phyloP scores from a whole-genome alignment of 2,113 vertebrate genomes.

The Upupa epops region DNA sequence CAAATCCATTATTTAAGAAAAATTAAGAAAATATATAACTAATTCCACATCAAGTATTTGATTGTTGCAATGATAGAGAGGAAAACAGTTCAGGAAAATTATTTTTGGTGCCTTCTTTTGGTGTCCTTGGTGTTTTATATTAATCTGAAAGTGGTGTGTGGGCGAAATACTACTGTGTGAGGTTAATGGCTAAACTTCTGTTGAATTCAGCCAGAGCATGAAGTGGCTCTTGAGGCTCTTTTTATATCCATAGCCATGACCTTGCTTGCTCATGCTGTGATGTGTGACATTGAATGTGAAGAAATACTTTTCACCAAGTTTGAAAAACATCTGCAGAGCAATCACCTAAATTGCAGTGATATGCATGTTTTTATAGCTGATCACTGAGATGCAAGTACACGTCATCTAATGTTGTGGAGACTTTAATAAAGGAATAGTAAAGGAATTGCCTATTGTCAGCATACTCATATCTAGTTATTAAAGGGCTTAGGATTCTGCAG shows the following conservation, averaged over 20 bases:
- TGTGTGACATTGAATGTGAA: neutral
- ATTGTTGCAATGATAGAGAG: neutral
- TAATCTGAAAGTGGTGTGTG: neutral
- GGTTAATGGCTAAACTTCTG: neutral
- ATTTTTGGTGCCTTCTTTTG: neutral
- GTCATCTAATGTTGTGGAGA: neutral
- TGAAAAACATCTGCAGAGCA: neutral
- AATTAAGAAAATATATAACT: neutral
- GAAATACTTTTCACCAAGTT: neutral
- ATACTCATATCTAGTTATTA: neutral
- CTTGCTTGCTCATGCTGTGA: neutral
- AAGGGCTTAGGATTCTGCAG: neutral
- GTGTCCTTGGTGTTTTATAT: neutral
- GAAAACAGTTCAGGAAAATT: neutral
- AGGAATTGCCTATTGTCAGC: neutral
- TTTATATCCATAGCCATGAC: neutral
- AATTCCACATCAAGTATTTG: neutral
- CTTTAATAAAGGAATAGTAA: neutral
- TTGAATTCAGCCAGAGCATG: neutral
- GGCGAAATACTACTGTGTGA: neutral
- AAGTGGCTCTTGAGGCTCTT: neutral
- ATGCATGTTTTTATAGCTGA: neutral
- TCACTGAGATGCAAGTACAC: neutral
- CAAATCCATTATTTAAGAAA: neutral
- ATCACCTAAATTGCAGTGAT: neutral